phyloP scores from a whole-genome alignment of 2,113 vertebrate genomes.

The Phylloscopus trochilus region DNA sequence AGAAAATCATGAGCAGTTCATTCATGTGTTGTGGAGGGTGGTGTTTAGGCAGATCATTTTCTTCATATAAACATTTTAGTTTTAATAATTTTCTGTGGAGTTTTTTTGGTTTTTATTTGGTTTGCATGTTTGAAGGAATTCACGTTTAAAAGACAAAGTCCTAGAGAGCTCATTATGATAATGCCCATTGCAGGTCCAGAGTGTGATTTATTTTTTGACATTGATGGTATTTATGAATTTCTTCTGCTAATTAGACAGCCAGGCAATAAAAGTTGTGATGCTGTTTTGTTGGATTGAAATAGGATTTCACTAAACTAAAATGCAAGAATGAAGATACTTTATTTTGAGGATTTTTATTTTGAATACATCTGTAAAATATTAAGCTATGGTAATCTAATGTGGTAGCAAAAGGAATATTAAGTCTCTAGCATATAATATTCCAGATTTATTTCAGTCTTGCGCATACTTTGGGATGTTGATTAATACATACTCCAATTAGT shows the following conservation, averaged over 20 bases:
- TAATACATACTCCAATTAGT: background rate
- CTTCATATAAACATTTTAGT: background rate
- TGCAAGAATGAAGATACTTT: background rate
- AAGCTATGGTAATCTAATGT: background rate
- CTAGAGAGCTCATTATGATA: background rate
- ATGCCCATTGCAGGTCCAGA: background rate
- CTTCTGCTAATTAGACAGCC: background rate
- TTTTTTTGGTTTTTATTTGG: background rate
- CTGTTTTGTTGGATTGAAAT: background rate
- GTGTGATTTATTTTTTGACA: background rate
- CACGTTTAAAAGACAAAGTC: background rate
- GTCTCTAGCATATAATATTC: background rate
- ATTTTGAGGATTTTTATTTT: background rate
- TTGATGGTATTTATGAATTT: background rate
- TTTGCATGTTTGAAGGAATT: background rate
- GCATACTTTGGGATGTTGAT: background rate
- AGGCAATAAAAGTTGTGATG: background rate
- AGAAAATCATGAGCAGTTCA: background rate
- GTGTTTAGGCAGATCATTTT: background rate
- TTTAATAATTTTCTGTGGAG: background rate
- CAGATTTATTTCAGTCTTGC: background rate
- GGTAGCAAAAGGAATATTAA: background rate
- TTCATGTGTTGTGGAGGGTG: background rate
- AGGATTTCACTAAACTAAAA: background rate
- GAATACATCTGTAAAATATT: background rate